phyloP scores from a whole-genome alignment of 1,140 invertebrate genomes.

The Ooceraea biroi region DNA sequence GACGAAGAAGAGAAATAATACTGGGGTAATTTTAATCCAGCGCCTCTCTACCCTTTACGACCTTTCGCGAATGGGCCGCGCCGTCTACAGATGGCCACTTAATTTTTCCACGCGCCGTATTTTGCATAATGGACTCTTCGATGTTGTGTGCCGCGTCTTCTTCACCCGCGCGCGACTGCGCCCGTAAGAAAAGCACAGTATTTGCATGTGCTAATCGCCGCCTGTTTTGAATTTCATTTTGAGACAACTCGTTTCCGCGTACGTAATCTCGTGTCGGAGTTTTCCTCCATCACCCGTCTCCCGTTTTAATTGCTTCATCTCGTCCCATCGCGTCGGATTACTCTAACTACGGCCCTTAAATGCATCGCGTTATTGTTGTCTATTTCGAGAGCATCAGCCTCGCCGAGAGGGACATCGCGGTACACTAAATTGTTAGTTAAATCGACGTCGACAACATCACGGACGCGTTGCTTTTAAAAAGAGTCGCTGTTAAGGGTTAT shows the following conservation, averaged over 20 bases:
- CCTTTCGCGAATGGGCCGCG: not conserved
- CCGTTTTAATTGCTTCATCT: constrained; percentile 44
- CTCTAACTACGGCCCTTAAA: constrained; percentile 7
- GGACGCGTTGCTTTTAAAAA: constrained; percentile 47
- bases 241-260: constrained; percentile 21
- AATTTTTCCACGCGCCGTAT: constrained; percentile 49
- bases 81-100: constrained; percentile 34
- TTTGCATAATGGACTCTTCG: constrained; percentile 44
- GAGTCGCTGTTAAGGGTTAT: constrained; percentile 3
- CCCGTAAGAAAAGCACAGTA: not conserved
- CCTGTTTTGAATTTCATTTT: constrained; percentile 54
- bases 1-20: constrained; percentile 6
- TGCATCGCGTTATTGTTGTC: constrained; percentile 9
- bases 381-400: not conserved
- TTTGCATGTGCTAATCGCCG: constrained; percentile 47
- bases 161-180: not conserved
- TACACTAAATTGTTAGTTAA: constrained; percentile 42
- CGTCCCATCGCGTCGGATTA: constrained; percentile 1
- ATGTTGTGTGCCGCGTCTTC: constrained; percentile 19
- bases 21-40: constrained; percentile 10
- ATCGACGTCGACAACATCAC: constrained; percentile 30
- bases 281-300: not conserved
- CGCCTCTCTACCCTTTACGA: not conserved
- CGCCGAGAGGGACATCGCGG: not conserved
- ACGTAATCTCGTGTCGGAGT: constrained; percentile 40